phyloP scores from a whole-genome alignment of 2,113 vertebrate genomes.

The Corynorhinus townsendii region DNA sequence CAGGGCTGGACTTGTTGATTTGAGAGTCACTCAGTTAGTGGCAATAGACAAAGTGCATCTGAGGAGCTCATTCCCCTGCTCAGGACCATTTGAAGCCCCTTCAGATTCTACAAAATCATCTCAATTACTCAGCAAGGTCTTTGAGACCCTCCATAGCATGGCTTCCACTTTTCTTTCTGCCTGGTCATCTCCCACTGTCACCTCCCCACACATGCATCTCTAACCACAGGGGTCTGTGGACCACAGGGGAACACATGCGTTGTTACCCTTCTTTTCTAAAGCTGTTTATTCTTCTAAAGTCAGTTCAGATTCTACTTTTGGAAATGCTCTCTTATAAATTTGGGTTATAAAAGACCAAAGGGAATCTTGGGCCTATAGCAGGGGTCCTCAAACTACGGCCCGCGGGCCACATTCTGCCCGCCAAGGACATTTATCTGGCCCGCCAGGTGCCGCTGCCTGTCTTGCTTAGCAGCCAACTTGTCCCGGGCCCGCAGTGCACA shows the following conservation, averaged over 20 bases:
- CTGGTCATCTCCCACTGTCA: accelerated
- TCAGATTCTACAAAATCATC: neutral
- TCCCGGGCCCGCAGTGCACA: no score
- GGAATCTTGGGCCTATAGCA: neutral
- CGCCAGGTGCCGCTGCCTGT: no score
- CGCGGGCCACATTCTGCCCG: no score
- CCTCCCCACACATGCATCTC: neutral
- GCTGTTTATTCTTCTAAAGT: neutral
- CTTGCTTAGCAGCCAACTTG: no score
- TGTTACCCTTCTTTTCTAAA: neutral
- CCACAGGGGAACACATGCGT: accelerated
- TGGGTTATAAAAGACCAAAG: neutral
- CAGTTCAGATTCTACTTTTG: neutral
- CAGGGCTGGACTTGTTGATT: neutral
- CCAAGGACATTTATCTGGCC: no score
- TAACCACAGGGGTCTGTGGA: neutral
- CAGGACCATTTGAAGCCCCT: neutral
- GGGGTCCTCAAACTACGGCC: no score
- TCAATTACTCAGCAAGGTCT: neutral
- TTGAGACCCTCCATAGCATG: neutral
- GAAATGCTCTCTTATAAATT: neutral
- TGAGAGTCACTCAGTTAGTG: neutral
- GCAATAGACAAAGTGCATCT: neutral
- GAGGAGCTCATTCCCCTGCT: neutral
- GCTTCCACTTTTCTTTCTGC: neutral